A percentile compares a stretch with the other conserved stretches of the same genome.
Evolutionary conservation across 2,113 vertebrate genomes (phyloP).

Genomic region (Asarcornis scutulata): DNA sequence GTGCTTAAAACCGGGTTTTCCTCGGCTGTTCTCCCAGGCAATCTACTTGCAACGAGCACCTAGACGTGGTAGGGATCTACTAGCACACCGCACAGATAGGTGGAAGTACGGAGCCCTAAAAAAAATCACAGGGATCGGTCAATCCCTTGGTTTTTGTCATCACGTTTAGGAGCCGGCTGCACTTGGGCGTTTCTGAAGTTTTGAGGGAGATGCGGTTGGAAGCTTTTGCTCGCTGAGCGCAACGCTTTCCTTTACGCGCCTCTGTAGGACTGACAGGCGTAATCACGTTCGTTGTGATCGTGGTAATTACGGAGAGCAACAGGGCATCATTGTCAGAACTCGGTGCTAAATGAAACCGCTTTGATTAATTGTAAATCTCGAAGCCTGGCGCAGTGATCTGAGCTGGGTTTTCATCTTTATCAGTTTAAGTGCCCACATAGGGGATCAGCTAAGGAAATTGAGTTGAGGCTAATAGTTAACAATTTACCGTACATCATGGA

Average conservation of each 20-base stretch:
- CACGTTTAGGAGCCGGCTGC: neutral
- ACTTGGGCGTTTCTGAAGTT: neutral
- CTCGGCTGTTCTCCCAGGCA: neutral
- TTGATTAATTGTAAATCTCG: conserved; percentile 41
- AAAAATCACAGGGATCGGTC: neutral
- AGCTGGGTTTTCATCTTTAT: conserved; percentile 47
- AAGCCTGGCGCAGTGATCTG: conserved; percentile 20
- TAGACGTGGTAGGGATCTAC: neutral
- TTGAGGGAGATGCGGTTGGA: neutral
- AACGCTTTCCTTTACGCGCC: neutral
- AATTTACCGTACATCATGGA: conserved; percentile 57
- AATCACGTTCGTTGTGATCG: neutral
- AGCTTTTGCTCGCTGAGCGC: neutral
- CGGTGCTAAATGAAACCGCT: conserved; percentile 6
- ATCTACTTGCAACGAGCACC: neutral
- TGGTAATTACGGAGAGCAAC: conserved; percentile 15
- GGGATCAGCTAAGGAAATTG: conserved; percentile 62
- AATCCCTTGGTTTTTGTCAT: neutral
- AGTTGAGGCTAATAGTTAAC: conserved; percentile 61
- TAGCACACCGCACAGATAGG: too few relatives aligned
- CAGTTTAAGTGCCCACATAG: conserved; percentile 13
- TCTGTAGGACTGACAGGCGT: neutral
- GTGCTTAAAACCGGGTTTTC: neutral
- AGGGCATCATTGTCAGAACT: conserved; percentile 31
- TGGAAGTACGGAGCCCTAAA: neutral